Conservation (phyloP, 2,113 vertebrate species). For the Daboia siamensis region DNA sequence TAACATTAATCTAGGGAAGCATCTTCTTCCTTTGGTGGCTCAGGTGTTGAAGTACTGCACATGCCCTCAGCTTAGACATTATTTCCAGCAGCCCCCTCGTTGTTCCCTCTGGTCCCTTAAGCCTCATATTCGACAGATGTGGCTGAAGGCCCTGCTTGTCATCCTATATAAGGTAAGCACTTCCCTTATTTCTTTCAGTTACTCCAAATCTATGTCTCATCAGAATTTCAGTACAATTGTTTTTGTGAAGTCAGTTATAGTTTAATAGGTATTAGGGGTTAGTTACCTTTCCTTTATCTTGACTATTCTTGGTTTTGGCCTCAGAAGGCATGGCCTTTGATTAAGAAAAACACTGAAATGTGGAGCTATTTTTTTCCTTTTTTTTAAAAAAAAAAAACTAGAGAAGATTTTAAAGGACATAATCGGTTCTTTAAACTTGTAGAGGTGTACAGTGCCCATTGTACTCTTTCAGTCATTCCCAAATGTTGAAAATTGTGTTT, state of each 20-base stretch:
- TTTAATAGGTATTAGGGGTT: neutral
- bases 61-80: conserved; percentile 95
- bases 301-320: neutral
- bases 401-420: neutral
- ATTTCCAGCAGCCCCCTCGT: conserved; percentile 96
- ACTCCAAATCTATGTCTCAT: neutral
- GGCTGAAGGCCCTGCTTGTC: conserved; percentile 94
- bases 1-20: conserved; percentile 93
- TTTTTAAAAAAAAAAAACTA: neutral
- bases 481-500: neutral
- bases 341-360: neutral
- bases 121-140: conserved; percentile 96
- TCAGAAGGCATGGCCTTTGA: neutral
- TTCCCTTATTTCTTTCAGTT: neutral
- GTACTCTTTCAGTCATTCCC: neutral
- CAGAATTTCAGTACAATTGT: neutral
- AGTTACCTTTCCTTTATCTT: neutral
- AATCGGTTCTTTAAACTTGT: neutral
- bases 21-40: conserved; percentile 94
- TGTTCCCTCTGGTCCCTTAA: conserved; percentile 95
- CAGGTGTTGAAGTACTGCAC: conserved; percentile 96
- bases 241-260: neutral
- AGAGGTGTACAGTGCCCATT: neutral
- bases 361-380: neutral
- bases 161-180: conserved; percentile 92